Base-by-base conservation (phyloP, 2,113 vertebrate species). In the Casuarius casuarius region DNA sequence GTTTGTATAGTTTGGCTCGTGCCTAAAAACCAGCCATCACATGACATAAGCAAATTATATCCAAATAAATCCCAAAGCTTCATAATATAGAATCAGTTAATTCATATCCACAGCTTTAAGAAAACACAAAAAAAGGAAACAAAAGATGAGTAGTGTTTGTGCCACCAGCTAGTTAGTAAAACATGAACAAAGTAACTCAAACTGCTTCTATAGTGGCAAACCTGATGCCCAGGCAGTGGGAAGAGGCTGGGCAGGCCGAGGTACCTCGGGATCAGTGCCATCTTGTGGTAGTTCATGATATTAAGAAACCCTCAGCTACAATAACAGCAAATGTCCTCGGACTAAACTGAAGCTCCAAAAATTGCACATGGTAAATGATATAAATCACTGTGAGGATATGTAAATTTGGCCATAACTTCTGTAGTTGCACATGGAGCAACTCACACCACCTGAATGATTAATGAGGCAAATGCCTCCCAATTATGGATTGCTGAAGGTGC, bases 401-500 rank as follows among this genome's bases (percentile, higher is more conserved):
- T 20, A 62, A 5, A 74, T 79, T 19, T 8, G 74, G 66, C 85
- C 48, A 0, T 22, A 25, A 52, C 59, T 44, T 44, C 52, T 12
- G 54, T 40, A 59, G 88, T 63, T 78, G 76, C 48, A 87, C 67
- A 0, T 2, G 81, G 83, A 87, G 46, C 22, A 20, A 51, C 67
- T 75, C 87, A 17, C 31, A 17, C 84, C 78, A 72, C 77, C 92
- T 65, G 85, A 66, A 61, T 92, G 86, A 96, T 95, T 95, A 95
- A 95, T 91, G 94, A 96, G 77, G 87, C 67, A 63, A 83, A 73
- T 46, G 52, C 63, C 81, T 85, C 61, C 82, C 92, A 58, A 70
- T 92, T 95, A 87, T 9, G 82, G 96, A 80, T 85, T 20, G 33
- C 95, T 86, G 95, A 94, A 92, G 92, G 95, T 87, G 93, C 90